phyloP scores from a whole-genome alignment of 2,888 invertebrate genomes.

The Smittia sp. region DNA sequence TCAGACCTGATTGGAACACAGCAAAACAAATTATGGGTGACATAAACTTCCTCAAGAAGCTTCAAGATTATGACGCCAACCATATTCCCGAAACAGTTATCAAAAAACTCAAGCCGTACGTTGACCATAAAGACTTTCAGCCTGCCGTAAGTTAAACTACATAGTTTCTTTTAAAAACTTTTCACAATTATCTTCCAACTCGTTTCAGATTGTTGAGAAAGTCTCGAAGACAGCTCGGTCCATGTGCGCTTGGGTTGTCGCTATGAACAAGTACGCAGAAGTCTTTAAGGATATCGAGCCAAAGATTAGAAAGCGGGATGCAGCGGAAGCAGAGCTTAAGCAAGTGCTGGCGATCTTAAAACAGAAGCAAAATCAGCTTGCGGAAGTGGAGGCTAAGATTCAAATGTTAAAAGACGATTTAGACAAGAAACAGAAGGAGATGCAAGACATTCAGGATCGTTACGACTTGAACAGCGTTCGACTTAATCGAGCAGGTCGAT shows the following conservation, averaged over 20 bases:
- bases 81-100: constrained; percentile 73
- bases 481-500: constrained; percentile 74
- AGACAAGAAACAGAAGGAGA: constrained; percentile 70
- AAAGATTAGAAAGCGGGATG: constrained; percentile 73
- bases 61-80: constrained; percentile 84
- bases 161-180: constrained; percentile 48
- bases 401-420: constrained; percentile 58
- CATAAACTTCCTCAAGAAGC: constrained; percentile 74
- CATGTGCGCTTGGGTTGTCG: constrained; percentile 89
- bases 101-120: constrained; percentile 77
- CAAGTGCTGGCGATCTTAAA: constrained; percentile 71
- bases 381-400: constrained; percentile 73
- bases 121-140: constrained; percentile 80
- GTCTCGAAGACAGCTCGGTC: constrained; percentile 86
- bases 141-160: constrained; percentile 72
- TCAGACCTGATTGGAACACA: constrained; percentile 80
- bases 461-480: constrained; percentile 76
- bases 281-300: constrained; percentile 85
- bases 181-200: constrained; percentile 41
- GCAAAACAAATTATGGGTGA: constrained; percentile 80
- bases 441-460: constrained; percentile 69
- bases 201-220: constrained; percentile 66
- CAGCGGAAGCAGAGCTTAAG: constrained; percentile 72
- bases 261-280: constrained; percentile 84
- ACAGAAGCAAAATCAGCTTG: constrained; percentile 77